Evolutionary conservation across 2,113 vertebrate genomes (phyloP), one percentile per base, ranked within the genome.

Genomic region (Planiliza haematocheilus): DNA sequence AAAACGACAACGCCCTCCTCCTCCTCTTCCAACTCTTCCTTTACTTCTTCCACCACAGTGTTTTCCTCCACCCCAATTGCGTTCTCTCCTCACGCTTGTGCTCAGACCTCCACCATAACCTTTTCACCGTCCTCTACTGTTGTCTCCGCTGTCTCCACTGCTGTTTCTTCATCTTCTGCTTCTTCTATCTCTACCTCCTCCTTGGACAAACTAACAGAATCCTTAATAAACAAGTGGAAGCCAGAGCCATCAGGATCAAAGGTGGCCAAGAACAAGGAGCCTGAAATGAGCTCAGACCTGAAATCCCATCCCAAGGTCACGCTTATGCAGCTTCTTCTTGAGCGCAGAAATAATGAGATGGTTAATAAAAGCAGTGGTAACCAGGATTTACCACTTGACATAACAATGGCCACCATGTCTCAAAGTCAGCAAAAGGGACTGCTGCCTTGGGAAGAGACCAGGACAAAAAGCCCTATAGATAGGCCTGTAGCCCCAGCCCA

Each of bases 251-350:
- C 93, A 1, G 91, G 86, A 73, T 62, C 93, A 16, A 95, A 94
- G 43, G 74, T 77, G 60, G 81, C 84, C 86, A 95, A 95, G 82
- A 93, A 84, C 68, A 95, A 91, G 78, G 94, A 96, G 85, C 89
- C 94, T 87, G 94, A 96, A 21, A 94, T 93, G 70, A 93, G 88
- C 79, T 90, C 94, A 58, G 96, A 95, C 81, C 81, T 94, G 38
- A 97, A 96, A 90, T 93, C 96, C 20, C 95, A 97, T 83, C 95
- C 97, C 62, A 97, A 97, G 78, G 95, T 99, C 73, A 99, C 98
- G 0, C 93, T 99, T 2, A 96, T 99, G 93, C 97, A 99, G 52
- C 90, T 99, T 78, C 94, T 99, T 38, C 95, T 98, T 45, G 97
- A 97, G 49, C 97, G 95, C 89, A 96, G 96, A 87, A 96, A 93